Percentiles rank a stretch among this genome's conserved stretches.
Conservation (phyloP, 2,888 invertebrate species). For the Thelaira solivaga region DNA sequence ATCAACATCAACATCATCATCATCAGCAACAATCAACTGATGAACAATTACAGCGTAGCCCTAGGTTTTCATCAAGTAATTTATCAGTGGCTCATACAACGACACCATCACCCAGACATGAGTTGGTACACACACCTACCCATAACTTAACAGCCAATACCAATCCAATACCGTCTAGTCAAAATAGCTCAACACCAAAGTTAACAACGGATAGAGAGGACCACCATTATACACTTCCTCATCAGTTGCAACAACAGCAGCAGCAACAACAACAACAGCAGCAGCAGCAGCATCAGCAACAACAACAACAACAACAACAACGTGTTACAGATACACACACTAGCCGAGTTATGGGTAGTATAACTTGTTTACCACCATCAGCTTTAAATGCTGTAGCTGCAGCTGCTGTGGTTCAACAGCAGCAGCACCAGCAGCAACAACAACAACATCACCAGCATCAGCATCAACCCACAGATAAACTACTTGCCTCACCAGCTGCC, state of each 20-base stretch:
- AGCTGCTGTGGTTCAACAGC: constrained; percentile 59
- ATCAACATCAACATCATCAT: constrained; percentile 64
- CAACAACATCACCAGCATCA: constrained; percentile 55
- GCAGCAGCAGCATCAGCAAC: no score
- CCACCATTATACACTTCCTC: constrained; percentile 62
- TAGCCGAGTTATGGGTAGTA: constrained; percentile 71
- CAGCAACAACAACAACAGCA: constrained; percentile 54
- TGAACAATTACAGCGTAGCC: constrained; percentile 66
- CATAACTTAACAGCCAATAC: constrained; percentile 44
- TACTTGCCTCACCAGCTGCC: constrained; percentile 72
- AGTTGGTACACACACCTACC: constrained; percentile 51
- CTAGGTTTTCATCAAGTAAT: constrained; percentile 69
- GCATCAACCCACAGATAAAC: constrained; percentile 63
- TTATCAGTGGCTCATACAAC: constrained; percentile 70
- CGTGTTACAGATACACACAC: constrained; percentile 65
- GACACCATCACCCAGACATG: constrained; percentile 58
- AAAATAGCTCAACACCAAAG: constrained; percentile 63
- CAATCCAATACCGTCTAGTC: constrained; percentile 54
- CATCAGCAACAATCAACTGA: constrained; percentile 64
- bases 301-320: constrained; percentile 51
- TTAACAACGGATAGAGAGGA: constrained; percentile 63
- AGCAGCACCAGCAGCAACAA: constrained; percentile 43
- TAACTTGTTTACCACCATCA: constrained; percentile 71
- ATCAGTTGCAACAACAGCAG: constrained; percentile 58
- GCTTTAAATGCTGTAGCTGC: constrained; percentile 66